These are phyloP conservation scores for Macropus fuliginosus DNA, from an alignment of 2,797 vertebrate species.

Conservation along the genomic window DNA sequence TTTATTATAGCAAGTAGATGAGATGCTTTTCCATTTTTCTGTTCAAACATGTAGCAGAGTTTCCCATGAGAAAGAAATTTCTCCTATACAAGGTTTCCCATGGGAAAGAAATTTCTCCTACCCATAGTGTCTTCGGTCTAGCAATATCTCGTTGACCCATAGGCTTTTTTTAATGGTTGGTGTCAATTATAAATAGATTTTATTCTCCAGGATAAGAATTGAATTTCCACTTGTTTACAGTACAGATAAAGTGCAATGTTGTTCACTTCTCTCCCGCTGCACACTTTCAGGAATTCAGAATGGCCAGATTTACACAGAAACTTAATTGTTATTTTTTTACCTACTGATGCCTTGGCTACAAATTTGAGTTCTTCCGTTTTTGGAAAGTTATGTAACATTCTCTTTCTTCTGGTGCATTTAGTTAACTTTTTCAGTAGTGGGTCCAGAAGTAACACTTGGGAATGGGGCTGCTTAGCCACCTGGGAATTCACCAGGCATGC, in stretches of 20 bases:
- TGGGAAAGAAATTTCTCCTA: background rate
- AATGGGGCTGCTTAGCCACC: background rate
- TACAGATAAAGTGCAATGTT: background rate
- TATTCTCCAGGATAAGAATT: background rate
- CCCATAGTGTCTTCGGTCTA: background rate
- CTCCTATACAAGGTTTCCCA: background rate
- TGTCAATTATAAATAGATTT: background rate
- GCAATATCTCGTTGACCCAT: background rate
- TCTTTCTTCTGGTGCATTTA: background rate
- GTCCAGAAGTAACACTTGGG: background rate
- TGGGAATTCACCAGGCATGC: background rate
- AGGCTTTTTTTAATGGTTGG: background rate
- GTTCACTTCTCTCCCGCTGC: background rate
- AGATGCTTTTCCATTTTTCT: background rate
- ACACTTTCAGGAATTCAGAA: background rate
- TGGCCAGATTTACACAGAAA: background rate
- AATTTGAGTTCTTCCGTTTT: background rate
- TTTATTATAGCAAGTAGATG: background rate
- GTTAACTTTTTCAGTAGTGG: background rate
- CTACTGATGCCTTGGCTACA: background rate
- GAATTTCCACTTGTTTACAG: background rate
- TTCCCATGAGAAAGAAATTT: background rate
- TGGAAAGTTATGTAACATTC: background rate
- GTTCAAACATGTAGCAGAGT: background rate
- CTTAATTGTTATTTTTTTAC: background rate